Percentiles rank a stretch among this genome's conserved stretches.
Conservation (phyloP, 2,113 vertebrate species). For the Gracilinanus agilis region DNA sequence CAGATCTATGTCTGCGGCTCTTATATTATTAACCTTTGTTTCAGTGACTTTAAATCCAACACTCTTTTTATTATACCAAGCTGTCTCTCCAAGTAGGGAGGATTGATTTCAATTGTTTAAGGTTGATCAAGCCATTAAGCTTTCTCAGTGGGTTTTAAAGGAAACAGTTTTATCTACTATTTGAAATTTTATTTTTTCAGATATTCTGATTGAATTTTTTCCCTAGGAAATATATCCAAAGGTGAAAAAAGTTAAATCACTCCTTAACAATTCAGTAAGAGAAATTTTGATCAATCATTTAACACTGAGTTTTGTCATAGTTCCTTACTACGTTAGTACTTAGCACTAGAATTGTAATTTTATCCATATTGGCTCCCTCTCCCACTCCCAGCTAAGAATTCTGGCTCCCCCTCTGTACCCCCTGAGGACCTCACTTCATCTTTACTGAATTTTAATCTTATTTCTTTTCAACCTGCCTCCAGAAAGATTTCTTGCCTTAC, state of each 20-base stretch:
- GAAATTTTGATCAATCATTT: slow-evolving; percentile 23
- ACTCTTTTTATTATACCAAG: neutral
- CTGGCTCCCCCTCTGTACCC: neutral
- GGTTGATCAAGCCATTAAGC: neutral
- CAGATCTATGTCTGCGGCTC: neutral
- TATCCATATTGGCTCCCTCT: slow-evolving; percentile 16
- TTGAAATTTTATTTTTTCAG: slow-evolving; percentile 9
- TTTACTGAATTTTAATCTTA: slow-evolving; percentile 36
- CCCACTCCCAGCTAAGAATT: slow-evolving; percentile 41
- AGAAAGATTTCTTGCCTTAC: slow-evolving; percentile 36
- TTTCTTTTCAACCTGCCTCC: neutral
- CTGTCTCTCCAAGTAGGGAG: neutral
- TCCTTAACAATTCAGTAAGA: slow-evolving; percentile 42
- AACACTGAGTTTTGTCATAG: neutral
- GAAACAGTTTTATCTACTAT: slow-evolving; percentile 36
- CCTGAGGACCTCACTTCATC: slow-evolving; percentile 37
- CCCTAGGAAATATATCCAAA: slow-evolving; percentile 17
- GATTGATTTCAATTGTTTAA: neutral
- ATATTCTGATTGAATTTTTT: neutral
- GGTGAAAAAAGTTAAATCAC: slow-evolving; percentile 17
- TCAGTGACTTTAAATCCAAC: neutral
- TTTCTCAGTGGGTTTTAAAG: neutral
- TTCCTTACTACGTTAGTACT: slow-evolving; percentile 13
- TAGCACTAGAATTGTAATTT: slow-evolving; percentile 18
- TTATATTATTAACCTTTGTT: neutral